Base-by-base conservation (phyloP, 92 coral and sea anemone species). In the Porites lobata region DNA sequence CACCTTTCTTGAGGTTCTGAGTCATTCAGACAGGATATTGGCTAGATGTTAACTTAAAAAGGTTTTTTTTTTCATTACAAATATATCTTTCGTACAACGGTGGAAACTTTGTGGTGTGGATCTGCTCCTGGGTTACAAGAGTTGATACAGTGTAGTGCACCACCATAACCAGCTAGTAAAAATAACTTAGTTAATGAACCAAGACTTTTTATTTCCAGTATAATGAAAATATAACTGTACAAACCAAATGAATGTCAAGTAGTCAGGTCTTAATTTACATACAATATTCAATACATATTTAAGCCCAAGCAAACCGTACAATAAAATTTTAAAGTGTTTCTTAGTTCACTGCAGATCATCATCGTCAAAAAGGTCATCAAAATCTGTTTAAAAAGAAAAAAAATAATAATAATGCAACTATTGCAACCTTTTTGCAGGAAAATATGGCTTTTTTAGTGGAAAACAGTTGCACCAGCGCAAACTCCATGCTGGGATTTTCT, bases 321-420 rank as follows among this genome's bases (percentile, higher is more conserved):
- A 65, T 9, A 38, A 50, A 15, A 19, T 21, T 43, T 1, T 62
- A 6, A 72, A 21, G 54, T 56, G 17, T 12, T 18, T 58, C n/a
- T 56, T 24, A 69, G 7, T 38, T 93, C 86, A 93, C 10, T 91
- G 90, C 13, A 96, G 91, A 75, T 96, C 98, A 76, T 96, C 98
- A 64, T 96, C 98, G 87, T 96, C 98, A 86, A 96, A 96, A 54
- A 96, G 91, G 75, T 96, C 98, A 88, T 94, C 98, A 92, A 96
- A 96, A 65, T 92, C 98, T 96, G 65, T 26, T 38, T 72, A 58
- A 19, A 62, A 78, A 63, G 69, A 63, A 84, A 61, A 56, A 92
- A 53, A 6, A 54, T 51, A 83, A 50, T 1, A 64, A 29, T 57
- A 21, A 20, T 62, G 13, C 61, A 56, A n/a, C 19, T 47, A 3